These are phyloP conservation scores for Allacma fusca DNA, from an alignment of 2,888 invertebrate species.

Conservation along the genomic window DNA sequence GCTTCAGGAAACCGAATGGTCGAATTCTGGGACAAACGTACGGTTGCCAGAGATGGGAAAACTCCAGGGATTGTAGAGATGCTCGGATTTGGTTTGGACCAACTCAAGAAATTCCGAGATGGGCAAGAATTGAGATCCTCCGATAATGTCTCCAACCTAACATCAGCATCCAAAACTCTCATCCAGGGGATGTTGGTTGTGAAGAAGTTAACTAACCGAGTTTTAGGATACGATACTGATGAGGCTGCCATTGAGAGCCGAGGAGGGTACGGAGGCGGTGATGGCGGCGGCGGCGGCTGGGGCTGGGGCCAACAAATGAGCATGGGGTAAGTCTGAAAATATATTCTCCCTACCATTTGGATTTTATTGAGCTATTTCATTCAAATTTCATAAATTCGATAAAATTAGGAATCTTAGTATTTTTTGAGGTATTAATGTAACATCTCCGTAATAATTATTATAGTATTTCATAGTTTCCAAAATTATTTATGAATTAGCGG, in stretches of 20 bases:
- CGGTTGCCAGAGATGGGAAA: slow-evolving; percentile 58
- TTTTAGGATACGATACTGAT: slow-evolving; percentile 59
- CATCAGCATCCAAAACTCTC: slow-evolving; percentile 59
- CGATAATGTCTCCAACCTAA: slow-evolving; percentile 56
- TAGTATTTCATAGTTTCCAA: too few relatives aligned
- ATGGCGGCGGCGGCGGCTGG: slow-evolving; percentile 55
- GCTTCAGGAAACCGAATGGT: slow-evolving; percentile 60
- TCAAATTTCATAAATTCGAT: too few relatives aligned
- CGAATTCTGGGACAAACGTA: slow-evolving; percentile 60
- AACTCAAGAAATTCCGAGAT: slow-evolving; percentile 60
- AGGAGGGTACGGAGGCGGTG: slow-evolving; percentile 59
- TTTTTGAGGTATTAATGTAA: too few relatives aligned
- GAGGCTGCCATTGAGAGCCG: slow-evolving; percentile 57
- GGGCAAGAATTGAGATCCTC: slow-evolving; percentile 53
- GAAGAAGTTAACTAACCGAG: slow-evolving; percentile 60
- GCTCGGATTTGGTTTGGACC: slow-evolving; percentile 60
- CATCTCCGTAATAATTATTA: too few relatives aligned
- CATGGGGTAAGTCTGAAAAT: slow-evolving; percentile 58
- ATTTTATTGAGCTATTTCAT: too few relatives aligned
- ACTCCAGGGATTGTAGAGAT: slow-evolving; percentile 60
- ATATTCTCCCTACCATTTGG: background rate
- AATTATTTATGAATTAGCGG: too few relatives aligned
- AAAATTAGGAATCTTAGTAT: too few relatives aligned
- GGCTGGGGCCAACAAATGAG: slow-evolving; percentile 53
- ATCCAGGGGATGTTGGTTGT: slow-evolving; percentile 61